Evolutionary conservation across 2,888 invertebrate genomes (phyloP), one percentile per base, ranked within the genome.

Genomic region (Spodoptera picta): DNA sequence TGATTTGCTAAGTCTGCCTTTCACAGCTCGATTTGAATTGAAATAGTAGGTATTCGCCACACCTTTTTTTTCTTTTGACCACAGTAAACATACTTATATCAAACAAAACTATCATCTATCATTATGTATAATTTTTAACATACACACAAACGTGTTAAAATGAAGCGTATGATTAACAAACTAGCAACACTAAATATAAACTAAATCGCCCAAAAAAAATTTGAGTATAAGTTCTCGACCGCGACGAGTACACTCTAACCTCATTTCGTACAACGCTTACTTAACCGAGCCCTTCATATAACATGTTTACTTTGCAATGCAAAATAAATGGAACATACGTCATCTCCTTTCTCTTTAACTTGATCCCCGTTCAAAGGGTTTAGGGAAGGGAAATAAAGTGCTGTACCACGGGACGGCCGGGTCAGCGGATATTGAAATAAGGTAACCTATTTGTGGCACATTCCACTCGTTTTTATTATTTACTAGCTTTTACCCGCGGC

Each of bases 341-440:
- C 73, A 56, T 65, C 44, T 56, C 31, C 31, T 24, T 55, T 58
- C 46, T 31, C 50, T 57, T 53, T 70, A 55, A 59, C 69, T 61
- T 55, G 54, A 74, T 53, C 73, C 48, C 41, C 24, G 50, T 53
- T 51, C 31, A 43, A 73, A 83, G 82, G 86, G 85, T 79, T 83
- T 73, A 59, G 74, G 76, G 73, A 81, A 82, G 73, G 83, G 80
- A 86, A 83, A 89, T 87, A 87, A 89, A 88, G 84, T 86, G 85
- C 63, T 78, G 60, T 78, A 53, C 64, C 47, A 24, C 58, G 53
- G 58, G 60, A 73, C 72, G 80, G 70, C 65, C 60, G 84, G 87
- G 87, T 88, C 89, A 87, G 83, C 83, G 85, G 83, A 87, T 87
- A 89, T 89, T 88, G 87, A 87, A 89, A 87, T 86, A 87, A 84